Conservation (phyloP, 2,888 invertebrate genomes). For the Panopea generosa region DNA sequence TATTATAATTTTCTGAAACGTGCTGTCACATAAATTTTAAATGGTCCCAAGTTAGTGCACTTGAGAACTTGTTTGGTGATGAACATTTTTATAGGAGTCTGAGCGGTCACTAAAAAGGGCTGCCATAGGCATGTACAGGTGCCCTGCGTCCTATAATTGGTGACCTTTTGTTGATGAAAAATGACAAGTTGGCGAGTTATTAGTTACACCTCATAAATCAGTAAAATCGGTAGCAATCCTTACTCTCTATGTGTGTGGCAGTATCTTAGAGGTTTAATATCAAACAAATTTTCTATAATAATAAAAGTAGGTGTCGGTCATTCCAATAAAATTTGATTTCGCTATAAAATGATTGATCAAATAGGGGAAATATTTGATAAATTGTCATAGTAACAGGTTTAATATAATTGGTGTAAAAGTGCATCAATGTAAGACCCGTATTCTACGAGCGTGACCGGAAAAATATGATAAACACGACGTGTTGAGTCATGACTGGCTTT, state of each 20-base stretch:
- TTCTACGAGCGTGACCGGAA: too few relatives aligned
- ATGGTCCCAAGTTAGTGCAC: constrained; percentile 1
- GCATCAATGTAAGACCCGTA: too few relatives aligned
- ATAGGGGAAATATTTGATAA: constrained; percentile 27
- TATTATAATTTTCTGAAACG: neutral
- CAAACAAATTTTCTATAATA: too few relatives aligned
- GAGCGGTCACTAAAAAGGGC: too few relatives aligned
- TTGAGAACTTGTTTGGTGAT: neutral
- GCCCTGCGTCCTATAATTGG: neutral
- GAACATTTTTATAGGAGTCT: too few relatives aligned
- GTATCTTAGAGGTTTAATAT: too few relatives aligned
- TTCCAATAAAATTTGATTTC: too few relatives aligned
- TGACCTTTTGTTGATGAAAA: neutral
- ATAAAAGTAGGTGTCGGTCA: too few relatives aligned
- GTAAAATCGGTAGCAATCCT: too few relatives aligned
- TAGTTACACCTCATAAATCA: constrained; percentile 5
- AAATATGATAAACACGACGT: too few relatives aligned
- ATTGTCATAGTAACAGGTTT: constrained; percentile 36
- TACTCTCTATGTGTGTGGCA: too few relatives aligned
- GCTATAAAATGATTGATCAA: constrained; percentile 41
- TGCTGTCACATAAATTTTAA: constrained; percentile 13
- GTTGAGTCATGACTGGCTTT: too few relatives aligned
- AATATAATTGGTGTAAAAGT: constrained; percentile 8
- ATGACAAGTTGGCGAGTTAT: neutral
- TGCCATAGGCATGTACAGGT: neutral